Evolutionary conservation across 2,888 invertebrate species (phyloP).

Genomic region (Ischnura elegans): DNA sequence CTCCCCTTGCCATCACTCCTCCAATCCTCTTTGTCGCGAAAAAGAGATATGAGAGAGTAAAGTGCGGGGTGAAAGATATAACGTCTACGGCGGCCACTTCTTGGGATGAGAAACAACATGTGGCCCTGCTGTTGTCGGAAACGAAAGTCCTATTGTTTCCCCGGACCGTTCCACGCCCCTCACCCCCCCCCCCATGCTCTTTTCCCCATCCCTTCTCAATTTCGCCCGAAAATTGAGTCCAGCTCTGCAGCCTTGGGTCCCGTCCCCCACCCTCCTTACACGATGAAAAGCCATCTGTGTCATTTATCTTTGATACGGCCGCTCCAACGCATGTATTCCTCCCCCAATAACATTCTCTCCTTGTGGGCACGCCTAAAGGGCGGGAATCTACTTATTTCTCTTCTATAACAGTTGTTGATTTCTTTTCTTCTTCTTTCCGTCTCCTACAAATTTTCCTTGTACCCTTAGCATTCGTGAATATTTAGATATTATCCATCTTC

Average conservation of each 20-base stretch:
- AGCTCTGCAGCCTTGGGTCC: neutral
- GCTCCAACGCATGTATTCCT: neutral
- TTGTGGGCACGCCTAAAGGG: neutral
- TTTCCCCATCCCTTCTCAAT: neutral
- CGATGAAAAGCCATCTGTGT: slow-evolving; percentile 4
- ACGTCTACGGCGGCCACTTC: neutral
- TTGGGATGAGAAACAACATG: slow-evolving; percentile 21
- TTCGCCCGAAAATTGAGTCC: slow-evolving; percentile 14
- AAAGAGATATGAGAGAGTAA: neutral
- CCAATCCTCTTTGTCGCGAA: neutral
- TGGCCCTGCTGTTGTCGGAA: neutral
- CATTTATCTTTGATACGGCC: neutral
- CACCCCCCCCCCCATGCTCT: neutral
- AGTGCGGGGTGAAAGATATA: neutral
- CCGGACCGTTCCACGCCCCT: neutral
- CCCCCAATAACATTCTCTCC: neutral
- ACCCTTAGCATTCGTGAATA: no score
- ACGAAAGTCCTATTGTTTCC: neutral
- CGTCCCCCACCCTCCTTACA: neutral
- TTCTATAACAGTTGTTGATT: neutral
- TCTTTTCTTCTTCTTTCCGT: neutral
- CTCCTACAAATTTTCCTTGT: no score
- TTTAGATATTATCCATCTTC: no score
- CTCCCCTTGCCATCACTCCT: neutral
- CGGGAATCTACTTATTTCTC: neutral